Evolutionary conservation across 1,140 invertebrate genomes (phyloP).

Genomic region (Wasmannia auropunctata): DNA sequence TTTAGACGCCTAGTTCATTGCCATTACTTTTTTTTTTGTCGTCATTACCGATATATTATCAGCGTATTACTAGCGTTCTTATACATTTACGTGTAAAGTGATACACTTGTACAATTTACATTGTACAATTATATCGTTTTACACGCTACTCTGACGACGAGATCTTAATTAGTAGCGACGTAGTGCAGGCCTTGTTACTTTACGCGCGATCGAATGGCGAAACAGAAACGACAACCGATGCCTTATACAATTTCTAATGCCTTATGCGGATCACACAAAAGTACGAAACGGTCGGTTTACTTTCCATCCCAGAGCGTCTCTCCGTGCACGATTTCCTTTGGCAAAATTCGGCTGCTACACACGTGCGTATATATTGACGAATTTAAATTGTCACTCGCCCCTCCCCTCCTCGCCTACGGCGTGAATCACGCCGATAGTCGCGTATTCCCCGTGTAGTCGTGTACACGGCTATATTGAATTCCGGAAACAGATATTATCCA

Average conservation of each 20-base stretch:
- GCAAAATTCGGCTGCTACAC: constrained; percentile 16
- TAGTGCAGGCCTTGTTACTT: constrained; percentile 55
- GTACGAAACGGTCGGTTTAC: constrained; percentile 40
- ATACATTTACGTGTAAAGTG: too few relatives aligned
- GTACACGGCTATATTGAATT: constrained; percentile 62
- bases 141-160: constrained; percentile 17
- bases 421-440: neutral
- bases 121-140: constrained; percentile 31
- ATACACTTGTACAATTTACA: too few relatives aligned
- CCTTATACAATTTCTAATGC: constrained; percentile 59
- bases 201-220: constrained; percentile 44
- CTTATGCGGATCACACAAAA: constrained; percentile 41
- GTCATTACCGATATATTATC: neutral
- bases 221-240: constrained; percentile 57
- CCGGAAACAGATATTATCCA: constrained; percentile 73
- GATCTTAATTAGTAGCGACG: constrained; percentile 16
- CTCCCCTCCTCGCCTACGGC: too few relatives aligned
- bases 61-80: too few relatives aligned
- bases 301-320: neutral
- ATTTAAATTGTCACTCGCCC: constrained; percentile 25
- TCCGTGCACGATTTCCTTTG: constrained; percentile 7
- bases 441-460: neutral
- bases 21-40: constrained; percentile 6
- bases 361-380: constrained; percentile 6
- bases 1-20: constrained; percentile 26